Conservation (phyloP, 2,113 vertebrate species). For the Rattus rattus region DNA sequence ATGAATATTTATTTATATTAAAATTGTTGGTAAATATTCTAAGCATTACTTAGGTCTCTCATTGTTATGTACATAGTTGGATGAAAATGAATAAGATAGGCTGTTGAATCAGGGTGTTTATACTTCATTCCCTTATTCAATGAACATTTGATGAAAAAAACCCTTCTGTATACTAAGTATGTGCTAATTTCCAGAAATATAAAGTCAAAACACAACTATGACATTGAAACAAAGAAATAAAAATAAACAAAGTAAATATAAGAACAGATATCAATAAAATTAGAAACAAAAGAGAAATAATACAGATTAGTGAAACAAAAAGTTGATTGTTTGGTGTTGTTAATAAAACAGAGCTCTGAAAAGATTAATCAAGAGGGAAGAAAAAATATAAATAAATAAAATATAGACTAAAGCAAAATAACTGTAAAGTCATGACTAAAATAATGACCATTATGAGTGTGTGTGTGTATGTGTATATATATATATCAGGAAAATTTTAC, state of each 20-base stretch:
- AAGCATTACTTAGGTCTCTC: not conserved
- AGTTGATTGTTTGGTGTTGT: not conserved
- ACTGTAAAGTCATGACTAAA: slow-evolving; percentile 13
- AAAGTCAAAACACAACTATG: not conserved
- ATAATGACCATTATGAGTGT: not conserved
- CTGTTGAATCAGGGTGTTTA: slow-evolving; percentile 1
- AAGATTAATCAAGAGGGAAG: not conserved
- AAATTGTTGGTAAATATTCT: slow-evolving; percentile 30
- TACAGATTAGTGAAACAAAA: slow-evolving; percentile 8
- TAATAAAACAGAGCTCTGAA: slow-evolving; percentile 38
- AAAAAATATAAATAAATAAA: slow-evolving; percentile 16
- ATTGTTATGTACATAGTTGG: not conserved
- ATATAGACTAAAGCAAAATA: not conserved
- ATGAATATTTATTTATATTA: slow-evolving; percentile 31
- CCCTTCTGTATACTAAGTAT: not conserved
- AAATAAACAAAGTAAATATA: slow-evolving; percentile 3
- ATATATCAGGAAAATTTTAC: not conserved
- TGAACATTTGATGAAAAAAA: slow-evolving; percentile 18
- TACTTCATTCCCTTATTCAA: slow-evolving; percentile 30
- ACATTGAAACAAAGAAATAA: not conserved
- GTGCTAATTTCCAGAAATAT: not conserved
- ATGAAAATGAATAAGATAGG: not conserved
- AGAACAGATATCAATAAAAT: not conserved
- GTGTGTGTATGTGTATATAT: no score
- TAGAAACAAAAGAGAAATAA: not conserved